A percentile compares a stretch with the other conserved stretches of the same genome.
Evolutionary conservation across 1,140 invertebrate species (phyloP).

Genomic region (Saccostrea cuccullata): DNA sequence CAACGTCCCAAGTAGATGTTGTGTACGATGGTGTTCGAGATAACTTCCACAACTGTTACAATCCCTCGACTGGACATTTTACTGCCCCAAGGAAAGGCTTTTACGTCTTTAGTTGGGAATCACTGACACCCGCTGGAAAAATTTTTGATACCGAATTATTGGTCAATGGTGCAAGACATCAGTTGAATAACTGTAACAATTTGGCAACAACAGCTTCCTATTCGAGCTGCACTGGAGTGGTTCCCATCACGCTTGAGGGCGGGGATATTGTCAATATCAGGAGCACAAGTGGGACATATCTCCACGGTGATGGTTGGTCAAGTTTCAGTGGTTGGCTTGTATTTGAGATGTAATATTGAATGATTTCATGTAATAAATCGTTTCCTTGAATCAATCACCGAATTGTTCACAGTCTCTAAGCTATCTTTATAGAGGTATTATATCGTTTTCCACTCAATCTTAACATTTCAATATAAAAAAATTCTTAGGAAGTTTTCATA

Average conservation of each 20-base stretch:
- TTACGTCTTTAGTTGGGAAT: neutral
- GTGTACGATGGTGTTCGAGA: neutral
- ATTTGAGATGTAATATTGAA: neutral
- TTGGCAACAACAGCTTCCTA: neutral
- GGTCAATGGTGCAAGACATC: neutral
- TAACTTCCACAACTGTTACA: neutral
- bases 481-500: too few species aligned
- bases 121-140: neutral
- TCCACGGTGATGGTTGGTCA: neutral
- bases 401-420: too few species aligned
- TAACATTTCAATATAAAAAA: too few species aligned
- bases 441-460: too few species aligned
- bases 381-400: too few species aligned
- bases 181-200: neutral
- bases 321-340: neutral
- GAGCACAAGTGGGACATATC: neutral
- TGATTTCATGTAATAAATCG: neutral
- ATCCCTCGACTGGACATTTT: neutral
- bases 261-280: neutral
- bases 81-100: neutral
- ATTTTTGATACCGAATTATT: conserved; percentile 7
- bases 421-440: too few species aligned
- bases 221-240: neutral
- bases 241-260: neutral
- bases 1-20: neutral